Percentiles rank a stretch among this genome's conserved stretches.
Conservation (phyloP, 2,888 invertebrate species). For the Parnassius smintheus region DNA sequence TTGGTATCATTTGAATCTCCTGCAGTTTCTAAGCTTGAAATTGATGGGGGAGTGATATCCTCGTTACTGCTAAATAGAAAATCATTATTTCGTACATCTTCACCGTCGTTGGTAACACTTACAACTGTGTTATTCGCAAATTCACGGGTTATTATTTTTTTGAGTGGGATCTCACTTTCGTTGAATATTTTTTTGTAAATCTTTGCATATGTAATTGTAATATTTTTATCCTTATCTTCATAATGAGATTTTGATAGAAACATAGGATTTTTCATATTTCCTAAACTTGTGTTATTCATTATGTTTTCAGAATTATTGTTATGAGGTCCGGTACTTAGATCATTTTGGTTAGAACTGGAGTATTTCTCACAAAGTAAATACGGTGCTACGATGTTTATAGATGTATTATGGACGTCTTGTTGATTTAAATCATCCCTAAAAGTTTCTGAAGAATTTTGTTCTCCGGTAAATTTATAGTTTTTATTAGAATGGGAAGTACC, state of each 20-base stretch:
- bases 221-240: not conserved
- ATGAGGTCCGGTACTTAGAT: not conserved
- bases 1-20: not conserved
- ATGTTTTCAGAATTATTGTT: not conserved
- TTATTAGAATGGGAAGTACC: not conserved
- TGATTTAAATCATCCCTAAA: not conserved
- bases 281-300: not conserved
- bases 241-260: not conserved
- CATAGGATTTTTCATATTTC: not conserved
- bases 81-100: constrained; percentile 6
- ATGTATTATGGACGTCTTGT: not conserved
- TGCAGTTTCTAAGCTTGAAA: not conserved
- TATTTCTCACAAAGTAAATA: not conserved
- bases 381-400: not conserved
- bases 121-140: constrained; percentile 9
- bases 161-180: constrained; percentile 9
- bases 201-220: not conserved
- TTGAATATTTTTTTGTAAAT: constrained; percentile 1
- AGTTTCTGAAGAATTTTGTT: not conserved
- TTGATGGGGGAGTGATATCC: not conserved
- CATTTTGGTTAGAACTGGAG: not conserved
- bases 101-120: constrained; percentile 15
- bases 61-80: not conserved
- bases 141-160: constrained; percentile 20
- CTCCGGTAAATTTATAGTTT: not conserved